Base-by-base conservation (phyloP, 1,140 invertebrate genomes). In the Tribolium castaneum region DNA sequence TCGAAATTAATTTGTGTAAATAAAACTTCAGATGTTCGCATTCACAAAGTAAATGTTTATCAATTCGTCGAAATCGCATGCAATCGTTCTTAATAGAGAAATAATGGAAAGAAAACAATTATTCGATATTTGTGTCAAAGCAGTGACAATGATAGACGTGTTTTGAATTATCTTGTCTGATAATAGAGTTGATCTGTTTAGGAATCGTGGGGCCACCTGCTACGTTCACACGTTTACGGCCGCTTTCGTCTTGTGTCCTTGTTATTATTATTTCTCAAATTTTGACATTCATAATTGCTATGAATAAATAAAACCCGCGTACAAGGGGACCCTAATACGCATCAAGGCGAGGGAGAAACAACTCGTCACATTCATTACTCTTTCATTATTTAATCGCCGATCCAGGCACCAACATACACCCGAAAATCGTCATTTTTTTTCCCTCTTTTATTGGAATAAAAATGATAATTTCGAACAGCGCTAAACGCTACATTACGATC, bases 121-220 rank as follows among this genome's bases (percentile, higher is more conserved):
- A 80, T 81, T 73, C 73, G 76, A 72, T 77, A 75, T 78, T 74
- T 80, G 54, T 72, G 78, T 81, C 80, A 76, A 66, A 77, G 62
- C 49, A 76, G 78, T 80, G 80, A 81, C 80, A 79, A 81, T 81
- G 80, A 81, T 81, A 77, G 80, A 81, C 80, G 78, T 81, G 78
- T 81, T 81, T 81, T 75, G 78, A 80, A 78, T 80, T 78, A 76
- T 80, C 76, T 78, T 78, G 56, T 70, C 70, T 77, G 75, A 78
- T 74, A 78, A 78, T 78, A 54, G 76, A 78, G 34, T 78, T 74
- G 76, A 80, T 80, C 79, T 76, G 76, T 56, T 78, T 66, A 25
- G 71, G 70, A 75, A 71, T 79, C 45, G 78, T 59, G 34, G 14
- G 51, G 56, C 54, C 75, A 80, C 75, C 75, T 80, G 75, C 56